phyloP scores from a whole-genome alignment of 2,113 vertebrate genomes.

The Rhea americana region DNA sequence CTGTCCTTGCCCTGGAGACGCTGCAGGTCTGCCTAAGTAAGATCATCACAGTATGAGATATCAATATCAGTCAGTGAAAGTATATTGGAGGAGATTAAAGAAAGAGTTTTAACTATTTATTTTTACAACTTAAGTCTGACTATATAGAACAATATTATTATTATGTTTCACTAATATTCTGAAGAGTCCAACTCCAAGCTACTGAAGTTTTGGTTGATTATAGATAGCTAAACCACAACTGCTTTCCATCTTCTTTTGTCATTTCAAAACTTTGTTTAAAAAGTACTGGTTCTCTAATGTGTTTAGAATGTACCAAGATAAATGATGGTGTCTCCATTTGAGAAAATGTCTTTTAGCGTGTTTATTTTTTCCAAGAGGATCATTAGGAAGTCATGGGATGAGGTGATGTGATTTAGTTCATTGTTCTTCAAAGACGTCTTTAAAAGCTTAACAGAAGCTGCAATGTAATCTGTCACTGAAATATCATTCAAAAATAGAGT shows the following conservation, averaged over 20 bases:
- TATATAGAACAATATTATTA: not conserved
- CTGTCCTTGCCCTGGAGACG: not conserved
- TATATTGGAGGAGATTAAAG: not conserved
- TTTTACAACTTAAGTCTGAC: not conserved
- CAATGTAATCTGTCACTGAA: conserved; percentile 7
- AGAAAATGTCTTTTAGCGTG: not conserved
- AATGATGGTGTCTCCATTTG: not conserved
- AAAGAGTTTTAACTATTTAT: not conserved
- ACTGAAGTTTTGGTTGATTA: not conserved
- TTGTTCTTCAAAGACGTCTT: conserved; percentile 43
- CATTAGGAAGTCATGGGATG: conserved; percentile 25
- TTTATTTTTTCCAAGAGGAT: conserved; percentile 7
- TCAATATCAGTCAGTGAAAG: not conserved
- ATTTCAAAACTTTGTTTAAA: not conserved
- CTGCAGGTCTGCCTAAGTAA: not conserved
- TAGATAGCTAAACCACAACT: not conserved
- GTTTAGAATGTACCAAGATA: not conserved
- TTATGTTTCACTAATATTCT: not conserved
- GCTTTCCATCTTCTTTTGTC: not conserved
- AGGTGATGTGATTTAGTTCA: conserved; percentile 21
- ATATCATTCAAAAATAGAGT: conserved; percentile 22
- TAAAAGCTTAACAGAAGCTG: conserved; percentile 22
- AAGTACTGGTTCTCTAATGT: not conserved
- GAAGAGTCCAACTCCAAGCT: not conserved
- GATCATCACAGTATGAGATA: not conserved